Evolutionary conservation across 2,888 invertebrate genomes (phyloP).

Genomic region (Lutraria lutraria): DNA sequence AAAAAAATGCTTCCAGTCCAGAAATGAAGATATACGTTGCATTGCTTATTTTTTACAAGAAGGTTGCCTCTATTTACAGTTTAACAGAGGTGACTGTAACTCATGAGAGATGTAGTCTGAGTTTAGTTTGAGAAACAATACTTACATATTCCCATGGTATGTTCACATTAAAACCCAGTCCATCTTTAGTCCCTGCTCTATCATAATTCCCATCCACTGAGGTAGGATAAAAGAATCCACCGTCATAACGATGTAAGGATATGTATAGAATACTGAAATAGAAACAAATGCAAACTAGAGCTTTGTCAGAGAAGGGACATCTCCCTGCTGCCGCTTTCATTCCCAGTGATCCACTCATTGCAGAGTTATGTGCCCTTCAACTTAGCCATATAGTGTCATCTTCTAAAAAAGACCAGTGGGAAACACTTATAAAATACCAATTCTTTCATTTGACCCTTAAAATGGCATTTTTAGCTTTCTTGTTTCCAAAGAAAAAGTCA

Average conservation of each 20-base stretch:
- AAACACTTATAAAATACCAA: too few species aligned
- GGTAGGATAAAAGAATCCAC: slow-evolving; percentile 94
- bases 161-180: slow-evolving; percentile 92
- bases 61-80: neutral
- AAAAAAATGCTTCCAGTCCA: too few species aligned
- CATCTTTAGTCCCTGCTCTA: slow-evolving; percentile 90
- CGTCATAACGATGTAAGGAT: slow-evolving; percentile 96
- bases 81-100: neutral
- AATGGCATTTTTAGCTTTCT: too few species aligned
- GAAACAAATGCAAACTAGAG: neutral
- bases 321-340: too few species aligned
- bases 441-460: too few species aligned
- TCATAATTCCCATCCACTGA: slow-evolving; percentile 89
- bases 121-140: neutral
- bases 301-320: too few species aligned
- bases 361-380: too few species aligned
- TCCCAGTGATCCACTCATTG: too few species aligned
- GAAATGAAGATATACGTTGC: too few species aligned
- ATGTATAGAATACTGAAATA: slow-evolving; percentile 92
- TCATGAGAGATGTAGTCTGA: neutral
- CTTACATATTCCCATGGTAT: slow-evolving; percentile 89
- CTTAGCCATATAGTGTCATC: too few species aligned
- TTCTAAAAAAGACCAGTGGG: too few species aligned
- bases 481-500: too few species aligned
- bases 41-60: neutral